Conservation (phyloP, 2,113 vertebrate genomes). For the Pluvialis apricaria region DNA sequence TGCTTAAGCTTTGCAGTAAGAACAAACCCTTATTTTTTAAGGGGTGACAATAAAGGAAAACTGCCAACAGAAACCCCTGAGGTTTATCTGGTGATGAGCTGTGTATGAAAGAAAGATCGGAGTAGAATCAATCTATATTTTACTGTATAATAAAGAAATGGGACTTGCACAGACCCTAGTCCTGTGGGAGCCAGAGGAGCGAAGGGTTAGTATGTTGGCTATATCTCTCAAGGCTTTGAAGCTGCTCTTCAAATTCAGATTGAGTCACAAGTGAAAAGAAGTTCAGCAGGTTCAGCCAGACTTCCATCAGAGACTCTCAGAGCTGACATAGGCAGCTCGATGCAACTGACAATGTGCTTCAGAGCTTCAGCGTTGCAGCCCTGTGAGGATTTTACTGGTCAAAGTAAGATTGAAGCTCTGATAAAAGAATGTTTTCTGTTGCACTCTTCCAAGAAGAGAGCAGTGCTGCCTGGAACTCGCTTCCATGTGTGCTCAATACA, state of each 20-base stretch:
- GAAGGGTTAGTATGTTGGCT: neutral
- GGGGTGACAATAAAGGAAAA: neutral
- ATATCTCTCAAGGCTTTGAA: neutral
- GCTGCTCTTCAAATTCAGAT: neutral
- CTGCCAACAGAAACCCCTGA: neutral
- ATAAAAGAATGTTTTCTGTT: neutral
- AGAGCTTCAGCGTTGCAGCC: neutral
- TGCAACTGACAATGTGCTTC: neutral
- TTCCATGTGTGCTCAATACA: neutral
- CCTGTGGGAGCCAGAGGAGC: neutral
- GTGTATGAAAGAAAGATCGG: neutral
- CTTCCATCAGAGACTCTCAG: neutral
- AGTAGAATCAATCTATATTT: neutral
- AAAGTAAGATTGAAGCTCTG: neutral
- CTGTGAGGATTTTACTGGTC: neutral
- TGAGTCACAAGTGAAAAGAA: slow-evolving; percentile 21
- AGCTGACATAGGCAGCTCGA: neutral
- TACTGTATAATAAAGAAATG: neutral
- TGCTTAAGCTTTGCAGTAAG: neutral
- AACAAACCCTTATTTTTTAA: neutral
- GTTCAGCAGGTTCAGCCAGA: slow-evolving; percentile 23
- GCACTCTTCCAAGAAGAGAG: neutral
- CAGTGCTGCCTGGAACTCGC: neutral
- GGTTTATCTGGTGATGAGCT: neutral
- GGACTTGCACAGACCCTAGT: neutral